A percentile compares a stretch with the other conserved stretches of the same genome.
Conservation (phyloP, 1,140 invertebrate species). For the Drosophila malerkotliana region DNA sequence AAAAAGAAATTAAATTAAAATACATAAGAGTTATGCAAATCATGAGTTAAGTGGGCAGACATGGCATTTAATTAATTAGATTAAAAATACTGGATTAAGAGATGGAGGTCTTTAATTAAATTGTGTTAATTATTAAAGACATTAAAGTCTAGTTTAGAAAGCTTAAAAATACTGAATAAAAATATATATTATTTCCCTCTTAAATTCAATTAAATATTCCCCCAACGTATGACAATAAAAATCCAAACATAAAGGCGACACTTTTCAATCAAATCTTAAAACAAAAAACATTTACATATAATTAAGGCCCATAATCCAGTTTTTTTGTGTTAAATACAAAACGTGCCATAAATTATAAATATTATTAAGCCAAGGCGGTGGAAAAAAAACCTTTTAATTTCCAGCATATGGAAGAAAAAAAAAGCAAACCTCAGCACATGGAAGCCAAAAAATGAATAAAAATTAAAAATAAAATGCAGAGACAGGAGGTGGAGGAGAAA, state of each 20-base stretch:
- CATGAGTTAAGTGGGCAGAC: conserved; percentile 16
- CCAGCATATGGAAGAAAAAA: conserved; percentile 44
- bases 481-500: conserved; percentile 16
- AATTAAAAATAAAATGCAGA: conserved; percentile 28
- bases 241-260: conserved; percentile 26
- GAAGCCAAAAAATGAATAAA: conserved; percentile 12
- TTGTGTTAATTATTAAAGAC: too few relatives aligned
- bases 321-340: conserved; percentile 48
- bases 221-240: neutral
- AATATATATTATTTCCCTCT: neutral
- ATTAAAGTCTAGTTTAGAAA: too few relatives aligned
- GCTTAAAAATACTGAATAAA: too few relatives aligned
- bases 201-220: conserved; percentile 14
- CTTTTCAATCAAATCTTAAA: conserved; percentile 31
- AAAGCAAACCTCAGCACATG: conserved; percentile 63
- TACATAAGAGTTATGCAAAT: conserved; percentile 49
- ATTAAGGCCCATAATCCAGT: conserved; percentile 35
- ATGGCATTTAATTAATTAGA: neutral
- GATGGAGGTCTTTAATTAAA: too few relatives aligned
- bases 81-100: neutral
- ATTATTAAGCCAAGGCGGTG: conserved; percentile 18
- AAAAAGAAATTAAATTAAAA: conserved; percentile 15
- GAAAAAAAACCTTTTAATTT: conserved; percentile 8
- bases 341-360: conserved; percentile 54
- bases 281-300: neutral